Evolutionary conservation across 1,140 invertebrate species (phyloP), one percentile per base, ranked within the genome.

Genomic region (Papilio polyxenes): DNA sequence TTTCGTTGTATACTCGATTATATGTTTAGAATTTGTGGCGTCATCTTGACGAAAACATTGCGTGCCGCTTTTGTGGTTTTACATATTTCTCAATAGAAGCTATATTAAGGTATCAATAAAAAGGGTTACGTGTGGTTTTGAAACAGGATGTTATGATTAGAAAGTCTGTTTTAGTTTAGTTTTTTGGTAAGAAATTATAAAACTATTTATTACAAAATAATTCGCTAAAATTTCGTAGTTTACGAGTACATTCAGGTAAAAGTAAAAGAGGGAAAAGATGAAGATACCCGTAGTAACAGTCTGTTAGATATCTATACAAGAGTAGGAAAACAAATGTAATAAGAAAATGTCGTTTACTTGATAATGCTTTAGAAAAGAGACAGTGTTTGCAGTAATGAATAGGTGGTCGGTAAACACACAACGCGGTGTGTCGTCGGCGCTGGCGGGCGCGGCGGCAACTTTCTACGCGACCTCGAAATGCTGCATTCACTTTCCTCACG

Each of bases 391-490:
- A 62, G 74, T 84, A 83, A 81, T 84, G 82, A 83, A 83, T 72
- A 77, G 40, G 11, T 77, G 44, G 48, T 53, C 62, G 75, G 75
- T 75, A 75, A 84, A 75, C 65, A 81, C 80, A 83, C 59, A 51
- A 37, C 48, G 23, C 87, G 84, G 85, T 82, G 84, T 85, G 82
- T 49, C 81, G 83, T 83, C 85, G 81, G 83, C 81, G 62, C 81
- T 84, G 85, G 85, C 87, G 87, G 82, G 86, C 83, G 86, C 85
- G 86, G 78, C 88, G 89, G 87, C 87, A 91, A 94, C 93, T 94
- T 94, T 94, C 92, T 94, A 93, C 86, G 89, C 88, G 93, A 94
- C 93, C 93, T 94, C 93, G 90, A 93, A 94, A 90, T 93, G 90
- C 91, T 92, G 91, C 91, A 92, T 93, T 94, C 93, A 94, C 93